Evolutionary conservation across 2,113 vertebrate species (phyloP), one percentile per base, ranked within the genome.

Genomic region (Donacobius atricapilla): DNA sequence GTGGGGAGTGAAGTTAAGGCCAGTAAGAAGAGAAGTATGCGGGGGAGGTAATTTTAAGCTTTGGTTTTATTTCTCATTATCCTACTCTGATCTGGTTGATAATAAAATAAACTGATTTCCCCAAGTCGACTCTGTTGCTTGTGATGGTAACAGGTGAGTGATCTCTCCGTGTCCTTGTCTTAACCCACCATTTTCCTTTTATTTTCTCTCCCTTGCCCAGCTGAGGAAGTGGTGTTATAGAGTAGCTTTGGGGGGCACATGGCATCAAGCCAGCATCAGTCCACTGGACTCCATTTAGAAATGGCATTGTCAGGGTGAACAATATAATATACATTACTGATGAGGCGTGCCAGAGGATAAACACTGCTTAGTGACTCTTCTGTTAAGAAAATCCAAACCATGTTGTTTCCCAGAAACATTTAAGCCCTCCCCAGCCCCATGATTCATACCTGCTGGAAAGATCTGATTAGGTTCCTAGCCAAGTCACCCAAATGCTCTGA

Each of bases 111-210:
- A 42, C 28, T 48, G 18, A 39, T 60, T 84, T 61, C 17, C 37
- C 24, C 21, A 45, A 27, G 25, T 3, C 0, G 0, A 57, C 18
- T 40, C 42, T 63, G 28, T 35, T 85, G 5, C 25, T 24, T 11
- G 4, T 69, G 22, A 30, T 0, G 0, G 15, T 51, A 51, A 40
- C 4, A 11, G 28, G 7, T 33, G 39, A 58, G n/a, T 57, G 56
- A 42, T 58, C 7, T 53, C 18, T 53, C 30, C 13, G 4, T 45
- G 37, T 45, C 68, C 54, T 75, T 69, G 37, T 35, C 30, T 53
- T 6, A 2, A 51, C 22, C 22, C 44, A 42, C 9, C 25, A 64
- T 60, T 53, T 53, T 70, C 8, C 12, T 51, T 51, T 1, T 11
- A 37, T 70, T 70, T 85, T 53, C 25, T 70, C 25, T 89, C 22